Conservation (phyloP, 2,113 vertebrate species). For the Esox niger region DNA sequence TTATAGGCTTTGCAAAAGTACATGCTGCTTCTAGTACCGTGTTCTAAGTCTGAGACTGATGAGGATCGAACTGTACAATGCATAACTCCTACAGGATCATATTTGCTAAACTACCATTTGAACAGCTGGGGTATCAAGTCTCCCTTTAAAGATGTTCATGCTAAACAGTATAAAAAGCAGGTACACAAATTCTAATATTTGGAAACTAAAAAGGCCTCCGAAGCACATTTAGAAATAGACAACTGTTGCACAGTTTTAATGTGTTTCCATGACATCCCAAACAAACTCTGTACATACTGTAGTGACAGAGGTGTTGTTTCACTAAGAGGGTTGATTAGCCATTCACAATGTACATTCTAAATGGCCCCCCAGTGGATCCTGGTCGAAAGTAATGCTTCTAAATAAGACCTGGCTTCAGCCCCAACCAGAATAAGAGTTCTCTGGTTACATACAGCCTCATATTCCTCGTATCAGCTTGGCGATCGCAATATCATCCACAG, state of each 20-base stretch:
- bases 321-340: too few relatives aligned
- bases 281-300: too few relatives aligned
- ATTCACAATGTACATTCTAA: too few relatives aligned
- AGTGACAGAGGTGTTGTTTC: too few relatives aligned
- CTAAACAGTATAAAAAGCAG: constrained; percentile 29
- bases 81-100: background rate
- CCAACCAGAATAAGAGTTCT: constrained; percentile 21
- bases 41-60: too few relatives aligned
- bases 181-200: constrained; percentile 16
- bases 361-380: constrained; percentile 11
- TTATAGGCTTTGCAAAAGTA: too few relatives aligned
- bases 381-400: too few relatives aligned
- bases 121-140: constrained; percentile 32
- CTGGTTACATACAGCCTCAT: constrained; percentile 25
- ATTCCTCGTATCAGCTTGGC: constrained; percentile 13
- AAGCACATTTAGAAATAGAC: constrained; percentile 19
- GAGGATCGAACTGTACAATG: too few relatives aligned
- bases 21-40: too few relatives aligned
- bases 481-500: constrained; percentile 16
- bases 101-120: constrained; percentile 17
- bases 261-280: background rate
- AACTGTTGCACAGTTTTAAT: background rate
- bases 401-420: constrained; percentile 14
- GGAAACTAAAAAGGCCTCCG: constrained; percentile 4
- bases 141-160: background rate